These are phyloP conservation scores for Bacillus rossius DNA, from an alignment of 1,140 invertebrate genomes.

Conservation along the genomic window DNA sequence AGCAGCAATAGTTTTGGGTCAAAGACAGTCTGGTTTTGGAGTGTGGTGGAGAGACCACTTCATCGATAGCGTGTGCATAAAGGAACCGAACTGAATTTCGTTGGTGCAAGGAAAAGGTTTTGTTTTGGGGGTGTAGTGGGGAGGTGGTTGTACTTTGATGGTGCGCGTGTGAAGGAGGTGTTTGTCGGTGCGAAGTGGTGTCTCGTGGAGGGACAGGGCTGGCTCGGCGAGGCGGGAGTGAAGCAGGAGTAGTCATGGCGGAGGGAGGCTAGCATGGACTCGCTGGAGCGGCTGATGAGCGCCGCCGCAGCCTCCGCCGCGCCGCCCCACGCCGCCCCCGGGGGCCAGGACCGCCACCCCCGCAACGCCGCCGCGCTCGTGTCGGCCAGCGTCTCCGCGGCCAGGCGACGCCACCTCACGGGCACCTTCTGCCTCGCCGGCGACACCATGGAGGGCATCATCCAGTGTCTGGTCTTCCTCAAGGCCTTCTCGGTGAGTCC, in stretches of 20 bases:
- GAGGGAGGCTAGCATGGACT: slow-evolving; percentile 57
- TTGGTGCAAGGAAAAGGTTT: too few species aligned
- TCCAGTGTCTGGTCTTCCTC: slow-evolving; percentile 85
- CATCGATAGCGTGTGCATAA: too few species aligned
- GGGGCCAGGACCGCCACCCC: slow-evolving; percentile 47
- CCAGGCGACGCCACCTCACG: slow-evolving; percentile 72
- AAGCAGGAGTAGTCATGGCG: too few species aligned
- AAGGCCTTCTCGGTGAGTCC: slow-evolving; percentile 84
- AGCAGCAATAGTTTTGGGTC: too few species aligned
- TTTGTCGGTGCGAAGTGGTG: too few species aligned
- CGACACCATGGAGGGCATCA: slow-evolving; percentile 88
- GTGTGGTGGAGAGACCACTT: too few species aligned
- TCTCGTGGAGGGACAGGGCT: neutral
- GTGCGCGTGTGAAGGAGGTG: too few species aligned
- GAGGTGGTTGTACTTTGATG: too few species aligned
- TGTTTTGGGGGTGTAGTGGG: too few species aligned
- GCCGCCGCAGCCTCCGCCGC: slow-evolving; percentile 40
- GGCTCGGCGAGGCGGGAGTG: neutral
- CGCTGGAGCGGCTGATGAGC: slow-evolving; percentile 65
- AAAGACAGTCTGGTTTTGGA: too few species aligned
- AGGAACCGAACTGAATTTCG: too few species aligned
- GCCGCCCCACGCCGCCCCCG: slow-evolving; percentile 51
- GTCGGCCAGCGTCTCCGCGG: slow-evolving; percentile 58
- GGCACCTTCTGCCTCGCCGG: slow-evolving; percentile 82
- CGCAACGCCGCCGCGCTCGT: slow-evolving; percentile 36